These are phyloP conservation scores for Stercorarius parasiticus DNA, from an alignment of 2,113 vertebrate genomes.

Conservation along the genomic window DNA sequence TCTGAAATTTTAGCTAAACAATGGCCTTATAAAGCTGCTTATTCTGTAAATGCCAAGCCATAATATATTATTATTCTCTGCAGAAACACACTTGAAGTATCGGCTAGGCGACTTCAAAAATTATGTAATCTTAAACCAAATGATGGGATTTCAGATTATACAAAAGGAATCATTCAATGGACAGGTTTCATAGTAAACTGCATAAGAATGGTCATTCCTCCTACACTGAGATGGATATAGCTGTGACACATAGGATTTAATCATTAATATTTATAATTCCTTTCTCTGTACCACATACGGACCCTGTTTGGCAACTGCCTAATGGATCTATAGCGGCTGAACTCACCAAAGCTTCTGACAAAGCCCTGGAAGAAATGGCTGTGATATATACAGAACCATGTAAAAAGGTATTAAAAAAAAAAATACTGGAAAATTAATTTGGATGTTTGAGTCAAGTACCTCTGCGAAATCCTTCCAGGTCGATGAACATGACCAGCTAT, in stretches of 20 bases:
- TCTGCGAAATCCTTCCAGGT: not conserved
- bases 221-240: not conserved
- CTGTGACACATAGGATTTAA: not conserved
- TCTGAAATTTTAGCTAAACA: not conserved
- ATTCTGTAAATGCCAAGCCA: not conserved
- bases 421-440: not conserved
- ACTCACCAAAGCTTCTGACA: not conserved
- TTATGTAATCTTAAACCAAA: not conserved
- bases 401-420: not conserved
- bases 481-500: not conserved
- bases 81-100: not conserved
- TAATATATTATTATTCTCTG: not conserved
- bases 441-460: not conserved
- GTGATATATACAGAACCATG: not conserved
- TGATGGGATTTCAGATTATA: not conserved
- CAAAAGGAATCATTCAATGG: not conserved
- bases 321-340: not conserved
- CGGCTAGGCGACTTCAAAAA: not conserved
- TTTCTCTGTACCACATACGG: not conserved
- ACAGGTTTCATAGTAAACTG: not conserved
- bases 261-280: not conserved
- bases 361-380: not conserved
- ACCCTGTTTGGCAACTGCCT: not conserved
- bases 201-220: not conserved
- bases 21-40: not conserved